Evolutionary conservation across 2,888 invertebrate species (phyloP).

Genomic region (Tillus elongatus): DNA sequence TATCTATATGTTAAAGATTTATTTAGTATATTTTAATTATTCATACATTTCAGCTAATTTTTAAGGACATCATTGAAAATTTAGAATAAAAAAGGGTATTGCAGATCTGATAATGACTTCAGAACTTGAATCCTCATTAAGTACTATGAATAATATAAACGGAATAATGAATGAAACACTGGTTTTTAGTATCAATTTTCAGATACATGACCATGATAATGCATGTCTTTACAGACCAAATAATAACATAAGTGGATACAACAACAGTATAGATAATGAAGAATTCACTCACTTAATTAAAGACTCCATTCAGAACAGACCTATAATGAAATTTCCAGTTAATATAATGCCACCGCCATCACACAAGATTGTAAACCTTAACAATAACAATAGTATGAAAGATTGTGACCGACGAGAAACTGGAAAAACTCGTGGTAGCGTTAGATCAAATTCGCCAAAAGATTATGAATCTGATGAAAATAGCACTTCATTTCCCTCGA

Average conservation of each 20-base stretch:
- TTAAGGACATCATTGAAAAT: too few species aligned
- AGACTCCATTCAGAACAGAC: neutral
- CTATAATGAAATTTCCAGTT: slow-evolving; percentile 18
- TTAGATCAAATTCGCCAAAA: neutral
- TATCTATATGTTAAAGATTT: too few species aligned
- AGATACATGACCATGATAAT: neutral
- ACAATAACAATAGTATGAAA: slow-evolving; percentile 17
- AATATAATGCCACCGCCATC: slow-evolving; percentile 27
- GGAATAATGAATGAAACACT: slow-evolving; percentile 1
- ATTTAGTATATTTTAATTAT: too few species aligned
- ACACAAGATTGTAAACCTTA: slow-evolving; percentile 23
- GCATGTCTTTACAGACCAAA: neutral
- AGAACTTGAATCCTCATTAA: neutral
- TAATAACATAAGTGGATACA: neutral
- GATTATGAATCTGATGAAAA: slow-evolving; percentile 2
- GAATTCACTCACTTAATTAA: neutral
- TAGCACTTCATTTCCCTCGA: slow-evolving; percentile 2
- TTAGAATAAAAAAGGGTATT: too few species aligned
- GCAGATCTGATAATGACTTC: too few species aligned
- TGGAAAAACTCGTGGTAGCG: neutral
- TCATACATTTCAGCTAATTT: too few species aligned
- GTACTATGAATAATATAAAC: neutral
- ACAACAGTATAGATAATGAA: neutral
- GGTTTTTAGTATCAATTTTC: neutral
- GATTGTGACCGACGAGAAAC: neutral